Conservation (phyloP, 2,888 invertebrate genomes). For the Andrena dorsata region DNA sequence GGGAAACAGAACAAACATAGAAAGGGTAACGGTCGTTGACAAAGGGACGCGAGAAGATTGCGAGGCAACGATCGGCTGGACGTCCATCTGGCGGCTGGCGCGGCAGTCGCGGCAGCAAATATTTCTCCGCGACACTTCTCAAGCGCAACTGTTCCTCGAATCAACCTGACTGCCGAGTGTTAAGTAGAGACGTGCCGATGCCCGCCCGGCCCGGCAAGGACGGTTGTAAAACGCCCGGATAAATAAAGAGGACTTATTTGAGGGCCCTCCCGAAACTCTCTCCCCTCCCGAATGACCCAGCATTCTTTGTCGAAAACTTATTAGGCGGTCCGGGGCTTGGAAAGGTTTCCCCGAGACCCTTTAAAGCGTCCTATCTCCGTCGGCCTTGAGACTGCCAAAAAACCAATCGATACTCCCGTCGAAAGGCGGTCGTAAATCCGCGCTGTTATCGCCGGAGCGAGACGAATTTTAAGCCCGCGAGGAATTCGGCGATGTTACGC, state of each 20-base stretch:
- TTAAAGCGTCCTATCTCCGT: conserved; percentile 27
- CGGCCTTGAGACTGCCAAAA: conserved; percentile 46
- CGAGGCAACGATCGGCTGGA: no score
- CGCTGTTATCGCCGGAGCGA: conserved; percentile 29
- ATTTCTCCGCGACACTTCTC: background rate
- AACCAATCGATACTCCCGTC: conserved; percentile 49
- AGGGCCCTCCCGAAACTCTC: background rate
- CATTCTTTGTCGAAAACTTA: conserved; percentile 41
- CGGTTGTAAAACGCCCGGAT: background rate
- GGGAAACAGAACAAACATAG: background rate
- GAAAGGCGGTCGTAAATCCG: conserved; percentile 45
- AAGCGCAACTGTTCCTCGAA: background rate
- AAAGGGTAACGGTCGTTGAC: background rate
- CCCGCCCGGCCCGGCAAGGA: background rate
- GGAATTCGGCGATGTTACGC: conserved; percentile 3
- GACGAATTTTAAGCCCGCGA: conserved; percentile 22
- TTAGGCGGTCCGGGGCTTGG: conserved; percentile 21
- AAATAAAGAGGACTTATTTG: background rate
- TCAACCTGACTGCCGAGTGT: no score
- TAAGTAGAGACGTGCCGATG: no score
- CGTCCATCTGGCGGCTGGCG: no score
- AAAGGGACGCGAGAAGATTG: no score
- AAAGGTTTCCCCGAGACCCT: conserved; percentile 34
- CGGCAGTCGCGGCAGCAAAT: no score
- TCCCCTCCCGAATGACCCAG: background rate